Conservation (phyloP, 2,113 vertebrate species). For the Clarias magur region DNA sequence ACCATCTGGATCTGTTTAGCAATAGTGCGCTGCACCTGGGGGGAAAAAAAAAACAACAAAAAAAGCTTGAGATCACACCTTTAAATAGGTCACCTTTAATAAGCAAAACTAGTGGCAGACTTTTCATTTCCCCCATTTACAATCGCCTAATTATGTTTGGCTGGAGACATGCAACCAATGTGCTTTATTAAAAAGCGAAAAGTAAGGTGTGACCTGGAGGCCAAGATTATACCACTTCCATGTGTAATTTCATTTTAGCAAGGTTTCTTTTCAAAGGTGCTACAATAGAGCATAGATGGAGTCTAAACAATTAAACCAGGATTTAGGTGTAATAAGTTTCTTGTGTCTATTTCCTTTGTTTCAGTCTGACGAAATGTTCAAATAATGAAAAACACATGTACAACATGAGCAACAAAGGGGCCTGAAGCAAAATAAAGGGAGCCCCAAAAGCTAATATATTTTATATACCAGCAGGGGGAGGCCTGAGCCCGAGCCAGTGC, state of each 20-base stretch:
- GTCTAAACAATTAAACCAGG: neutral
- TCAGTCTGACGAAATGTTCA: neutral
- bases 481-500: slow-evolving; percentile 94
- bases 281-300: neutral
- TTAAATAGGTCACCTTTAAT: neutral
- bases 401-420: neutral
- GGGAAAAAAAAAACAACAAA: neutral
- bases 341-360: neutral
- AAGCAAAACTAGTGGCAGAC: neutral
- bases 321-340: neutral
- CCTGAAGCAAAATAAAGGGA: neutral
- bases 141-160: too few relatives aligned
- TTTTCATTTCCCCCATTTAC: neutral
- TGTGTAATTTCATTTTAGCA: neutral
- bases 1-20: slow-evolving; percentile 99
- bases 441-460: neutral
- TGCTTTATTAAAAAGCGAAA: neutral
- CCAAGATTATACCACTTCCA: too few relatives aligned
- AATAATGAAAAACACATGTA: slow-evolving; percentile 3
- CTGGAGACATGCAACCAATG: neutral
- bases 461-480: slow-evolving; percentile 88
- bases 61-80: neutral
- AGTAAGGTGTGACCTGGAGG: neutral
- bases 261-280: neutral
- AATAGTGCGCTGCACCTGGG: slow-evolving; percentile 93